phyloP scores from a whole-genome alignment of 2,888 invertebrate genomes.

The Meiosimyza platycephala region DNA sequence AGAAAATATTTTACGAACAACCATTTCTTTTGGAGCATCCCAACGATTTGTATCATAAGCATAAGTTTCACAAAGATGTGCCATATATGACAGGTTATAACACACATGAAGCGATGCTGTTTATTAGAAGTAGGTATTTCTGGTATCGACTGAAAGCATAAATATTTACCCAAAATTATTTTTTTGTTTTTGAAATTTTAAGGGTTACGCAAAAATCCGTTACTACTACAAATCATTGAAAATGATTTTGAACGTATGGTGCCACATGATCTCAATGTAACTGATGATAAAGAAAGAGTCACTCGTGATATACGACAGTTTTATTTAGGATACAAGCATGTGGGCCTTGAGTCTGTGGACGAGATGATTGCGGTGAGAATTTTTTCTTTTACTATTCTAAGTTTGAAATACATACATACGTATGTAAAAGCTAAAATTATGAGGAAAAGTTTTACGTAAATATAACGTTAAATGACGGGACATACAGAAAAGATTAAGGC shows the following conservation, averaged over 20 bases:
- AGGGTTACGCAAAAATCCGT: constrained; percentile 73
- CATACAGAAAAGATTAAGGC: no score
- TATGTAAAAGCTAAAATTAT: no score
- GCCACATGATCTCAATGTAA: constrained; percentile 69
- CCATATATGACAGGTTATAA: constrained; percentile 76
- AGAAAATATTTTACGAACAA: constrained; percentile 63
- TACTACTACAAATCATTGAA: constrained; percentile 70
- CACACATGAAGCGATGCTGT: constrained; percentile 74
- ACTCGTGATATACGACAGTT: constrained; percentile 69
- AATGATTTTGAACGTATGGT: constrained; percentile 72
- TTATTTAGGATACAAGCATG: constrained; percentile 71
- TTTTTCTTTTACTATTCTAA: no score
- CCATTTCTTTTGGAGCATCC: constrained; percentile 72
- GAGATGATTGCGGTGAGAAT: constrained; percentile 68
- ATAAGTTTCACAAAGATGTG: constrained; percentile 70
- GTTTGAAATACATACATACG: no score
- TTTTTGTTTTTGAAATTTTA: constrained; percentile 36
- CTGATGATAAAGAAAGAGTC: constrained; percentile 64
- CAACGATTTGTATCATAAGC: constrained; percentile 63
- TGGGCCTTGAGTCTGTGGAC: constrained; percentile 70
- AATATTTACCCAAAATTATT: neutral
- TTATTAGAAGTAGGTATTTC: constrained; percentile 69
- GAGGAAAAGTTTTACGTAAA: no score
- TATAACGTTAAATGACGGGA: no score
- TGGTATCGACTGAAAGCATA: neutral